These are phyloP conservation scores for Tetranychus piercei DNA, from an alignment of 2,888 invertebrate species.

Conservation along the genomic window DNA sequence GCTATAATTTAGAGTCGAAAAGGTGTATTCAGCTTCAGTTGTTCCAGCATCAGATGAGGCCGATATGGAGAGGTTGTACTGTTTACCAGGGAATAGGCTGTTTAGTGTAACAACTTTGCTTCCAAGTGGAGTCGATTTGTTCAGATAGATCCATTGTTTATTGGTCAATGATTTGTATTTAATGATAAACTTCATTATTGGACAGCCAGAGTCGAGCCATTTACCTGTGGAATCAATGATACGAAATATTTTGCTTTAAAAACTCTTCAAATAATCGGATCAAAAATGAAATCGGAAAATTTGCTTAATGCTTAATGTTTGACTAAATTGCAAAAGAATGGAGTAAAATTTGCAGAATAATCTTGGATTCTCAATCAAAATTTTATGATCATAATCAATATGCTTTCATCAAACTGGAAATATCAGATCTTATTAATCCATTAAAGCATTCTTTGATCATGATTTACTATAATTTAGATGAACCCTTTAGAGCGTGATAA, in stretches of 20 bases:
- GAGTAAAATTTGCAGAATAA: too few species aligned
- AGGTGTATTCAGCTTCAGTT: slow-evolving; percentile 22
- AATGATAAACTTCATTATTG: slow-evolving; percentile 24
- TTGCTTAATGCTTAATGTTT: too few species aligned
- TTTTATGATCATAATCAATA: too few species aligned
- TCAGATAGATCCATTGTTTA: slow-evolving; percentile 23
- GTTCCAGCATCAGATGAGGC: slow-evolving; percentile 19
- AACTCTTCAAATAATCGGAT: neutral
- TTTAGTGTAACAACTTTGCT: slow-evolving; percentile 20
- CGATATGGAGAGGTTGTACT: slow-evolving; percentile 19
- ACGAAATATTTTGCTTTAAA: too few species aligned
- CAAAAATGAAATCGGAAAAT: neutral
- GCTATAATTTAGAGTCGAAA: slow-evolving; percentile 19
- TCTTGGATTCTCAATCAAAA: too few species aligned
- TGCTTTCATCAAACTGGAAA: too few species aligned
- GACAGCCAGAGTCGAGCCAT: slow-evolving; percentile 26
- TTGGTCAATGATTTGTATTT: slow-evolving; percentile 18
- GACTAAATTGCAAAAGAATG: too few species aligned
- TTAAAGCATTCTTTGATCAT: too few species aligned
- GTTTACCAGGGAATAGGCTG: slow-evolving; percentile 16
- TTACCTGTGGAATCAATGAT: neutral
- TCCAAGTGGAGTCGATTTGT: slow-evolving; percentile 17
- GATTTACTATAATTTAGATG: too few species aligned
- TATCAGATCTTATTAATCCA: too few species aligned
- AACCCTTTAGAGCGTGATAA: too few species aligned